A percentile compares a stretch with the other conserved stretches of the same genome.
These are phyloP conservation scores for Sus cebifrons DNA, from an alignment of 2,797 vertebrate species.

Conservation along the genomic window DNA sequence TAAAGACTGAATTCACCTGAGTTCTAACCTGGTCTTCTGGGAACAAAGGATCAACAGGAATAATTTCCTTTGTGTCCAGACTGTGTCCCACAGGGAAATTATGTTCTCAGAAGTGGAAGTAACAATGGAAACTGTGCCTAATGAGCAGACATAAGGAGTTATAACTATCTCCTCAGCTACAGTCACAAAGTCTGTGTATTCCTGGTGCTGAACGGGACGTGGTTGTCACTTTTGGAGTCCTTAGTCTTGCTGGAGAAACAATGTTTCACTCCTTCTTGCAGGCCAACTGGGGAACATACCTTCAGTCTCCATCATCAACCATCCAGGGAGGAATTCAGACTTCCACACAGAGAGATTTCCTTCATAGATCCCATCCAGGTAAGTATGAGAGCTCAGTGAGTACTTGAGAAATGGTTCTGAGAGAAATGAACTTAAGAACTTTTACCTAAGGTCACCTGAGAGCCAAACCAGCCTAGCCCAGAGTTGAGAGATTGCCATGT, in stretches of 20 bases:
- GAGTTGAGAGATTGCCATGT: not conserved
- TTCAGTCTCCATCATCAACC: not conserved
- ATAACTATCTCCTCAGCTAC: not conserved
- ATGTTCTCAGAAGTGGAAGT: not conserved
- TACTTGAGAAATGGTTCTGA: not conserved
- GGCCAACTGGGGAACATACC: not conserved
- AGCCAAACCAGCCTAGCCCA: not conserved
- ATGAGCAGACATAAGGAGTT: not conserved
- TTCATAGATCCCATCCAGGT: not conserved
- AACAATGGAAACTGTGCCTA: not conserved
- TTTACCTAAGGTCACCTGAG: not conserved
- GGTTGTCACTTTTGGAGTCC: not conserved
- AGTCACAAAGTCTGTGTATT: not conserved
- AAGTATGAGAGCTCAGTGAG: not conserved
- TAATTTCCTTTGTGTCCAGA: not conserved
- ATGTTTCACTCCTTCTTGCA: not conserved
- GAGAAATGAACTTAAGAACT: not conserved
- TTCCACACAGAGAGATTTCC: not conserved
- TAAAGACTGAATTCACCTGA: not conserved
- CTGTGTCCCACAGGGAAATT: not conserved
- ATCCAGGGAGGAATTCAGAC: not conserved
- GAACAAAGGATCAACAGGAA: not conserved
- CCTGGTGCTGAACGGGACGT: too few relatives aligned
- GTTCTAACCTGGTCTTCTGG: not conserved
- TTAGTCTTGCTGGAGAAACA: not conserved